Evolutionary conservation across 2,113 vertebrate species (phyloP), one percentile per base, ranked within the genome.

Genomic region (Oryzias melastigma): DNA sequence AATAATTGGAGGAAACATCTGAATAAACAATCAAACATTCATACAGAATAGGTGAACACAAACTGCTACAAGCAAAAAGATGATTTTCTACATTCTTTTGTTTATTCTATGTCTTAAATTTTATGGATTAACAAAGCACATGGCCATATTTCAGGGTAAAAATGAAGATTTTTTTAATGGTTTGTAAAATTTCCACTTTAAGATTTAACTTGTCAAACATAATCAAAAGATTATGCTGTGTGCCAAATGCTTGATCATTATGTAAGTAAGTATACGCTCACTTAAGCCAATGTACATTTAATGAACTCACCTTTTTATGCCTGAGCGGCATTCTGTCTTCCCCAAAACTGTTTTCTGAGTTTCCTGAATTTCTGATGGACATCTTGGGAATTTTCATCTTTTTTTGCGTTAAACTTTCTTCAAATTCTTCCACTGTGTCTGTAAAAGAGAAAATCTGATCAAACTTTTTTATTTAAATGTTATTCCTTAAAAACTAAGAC

Each of bases 361-460:
- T 95, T 93, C 94, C 95, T 91, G 94, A 54, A 83, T 94, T 94
- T 91, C 91, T 94, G 89, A 93, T 91, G 81, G 95, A 94, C 87
- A 98, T 94, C 90, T 97, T 99, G 92, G 96, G 97, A 92, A 98
- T 97, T 96, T 98, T 99, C 92, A 99, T 98, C 95, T 98, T 98
- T 93, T 98, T 99, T 93, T 98, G 96, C 93, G 96, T 96, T 93
- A 98, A 95, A 92, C 94, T 94, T 85, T 96, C 94, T 92, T 98
- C 95, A 93, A 99, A 94, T 91, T 97, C 96, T 60, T 92, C 90
- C 84, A 93, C 78, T 74, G 86, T 90, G 71, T 92, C 92, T 93
- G 82, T 46, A 58, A 68, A 77, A 47, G 27, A 68, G 14, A 65
- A 66, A 47, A 64, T 41, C 65, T 56, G 47, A 44, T 17, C 52